These are phyloP conservation scores for Meliscaeva auricollis DNA, from an alignment of 2,888 invertebrate species.

Conservation along the genomic window DNA sequence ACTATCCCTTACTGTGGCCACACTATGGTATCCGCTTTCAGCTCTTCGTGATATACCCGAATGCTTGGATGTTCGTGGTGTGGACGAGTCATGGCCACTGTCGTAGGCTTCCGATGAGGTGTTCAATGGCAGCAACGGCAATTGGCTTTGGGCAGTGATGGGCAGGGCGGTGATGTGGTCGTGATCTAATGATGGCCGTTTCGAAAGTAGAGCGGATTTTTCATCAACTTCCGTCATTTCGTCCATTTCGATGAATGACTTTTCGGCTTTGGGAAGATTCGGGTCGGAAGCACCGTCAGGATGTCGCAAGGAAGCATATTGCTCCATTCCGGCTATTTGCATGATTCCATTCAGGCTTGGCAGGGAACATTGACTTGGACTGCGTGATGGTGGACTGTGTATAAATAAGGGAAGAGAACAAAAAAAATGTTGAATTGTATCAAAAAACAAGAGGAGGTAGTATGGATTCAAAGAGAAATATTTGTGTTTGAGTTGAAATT, in stretches of 20 bases:
- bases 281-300: conserved; percentile 98
- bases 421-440: conserved; percentile 9
- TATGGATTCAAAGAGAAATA: background rate
- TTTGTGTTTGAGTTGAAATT: too few species aligned
- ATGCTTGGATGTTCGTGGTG: conserved; percentile 92
- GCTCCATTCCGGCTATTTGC: conserved; percentile 86
- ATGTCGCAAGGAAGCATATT: conserved; percentile 91
- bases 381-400: conserved; percentile 82
- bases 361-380: conserved; percentile 83
- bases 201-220: conserved; percentile 81
- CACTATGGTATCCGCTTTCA: conserved; percentile 96
- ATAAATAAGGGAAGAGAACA: background rate
- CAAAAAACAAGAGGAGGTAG: too few species aligned
- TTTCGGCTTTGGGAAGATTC: conserved; percentile 86
- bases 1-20: conserved; percentile 90
- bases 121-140: conserved; percentile 83
- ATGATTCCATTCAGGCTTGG: conserved; percentile 88
- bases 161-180: conserved; percentile 80
- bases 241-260: conserved; percentile 80
- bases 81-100: conserved; percentile 93
- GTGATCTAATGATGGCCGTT: conserved; percentile 80
- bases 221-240: conserved; percentile 83
- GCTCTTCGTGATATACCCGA: conserved; percentile 92
- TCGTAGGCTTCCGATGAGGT: conserved; percentile 89
- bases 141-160: conserved; percentile 81